Evolutionary conservation across 1,140 invertebrate genomes (phyloP), one percentile per base, ranked within the genome.

Genomic region (Cryptotermes secundus): DNA sequence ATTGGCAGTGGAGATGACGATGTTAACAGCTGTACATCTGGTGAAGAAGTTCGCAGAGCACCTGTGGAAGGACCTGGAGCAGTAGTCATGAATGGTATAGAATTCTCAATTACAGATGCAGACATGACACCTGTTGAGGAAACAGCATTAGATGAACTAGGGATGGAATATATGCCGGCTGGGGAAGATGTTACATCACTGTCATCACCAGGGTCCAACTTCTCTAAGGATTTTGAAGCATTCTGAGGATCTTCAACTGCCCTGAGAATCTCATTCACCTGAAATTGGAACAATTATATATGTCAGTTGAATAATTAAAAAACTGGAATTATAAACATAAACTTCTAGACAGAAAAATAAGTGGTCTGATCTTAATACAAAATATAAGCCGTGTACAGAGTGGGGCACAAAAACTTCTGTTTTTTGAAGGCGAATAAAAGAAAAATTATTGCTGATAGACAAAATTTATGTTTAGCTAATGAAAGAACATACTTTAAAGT

Each of bases 221-320:
- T 49, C 16, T 49, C 45, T 49, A 19, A 19, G 16, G 45, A 49
- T 49, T 49, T 72, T 12, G 59, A 72, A 26, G n/a, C 4, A 72
- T 72, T 72, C 59, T 72, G 59, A 14, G 59, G 59, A 26, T 72
- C 59, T 80, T 89, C 89, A 0, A 90, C 87, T 2, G 87, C 88
- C 86, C 16, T 72, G 2, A 72, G 59, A 72, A 72, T 72, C 26
- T 72, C 59, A 88, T 89, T 79, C 89, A 85, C 22, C 90, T 89
- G n/a, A 88, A 87, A 45, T 85, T 86, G 79, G 22, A 16, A 12
- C 12, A 34, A 34, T 0, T 36, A 80, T 16, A 14, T 80, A 80
- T 1, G n/a, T 72, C 26, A 72, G 26, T 31, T 72, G 4, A 49
- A 19, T 49, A 49, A 22, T 14, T 12, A 42, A 42, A 9, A 42